These are phyloP conservation scores for Onychomys leucogaster DNA, from an alignment of 2,797 vertebrate genomes.

Conservation along the genomic window DNA sequence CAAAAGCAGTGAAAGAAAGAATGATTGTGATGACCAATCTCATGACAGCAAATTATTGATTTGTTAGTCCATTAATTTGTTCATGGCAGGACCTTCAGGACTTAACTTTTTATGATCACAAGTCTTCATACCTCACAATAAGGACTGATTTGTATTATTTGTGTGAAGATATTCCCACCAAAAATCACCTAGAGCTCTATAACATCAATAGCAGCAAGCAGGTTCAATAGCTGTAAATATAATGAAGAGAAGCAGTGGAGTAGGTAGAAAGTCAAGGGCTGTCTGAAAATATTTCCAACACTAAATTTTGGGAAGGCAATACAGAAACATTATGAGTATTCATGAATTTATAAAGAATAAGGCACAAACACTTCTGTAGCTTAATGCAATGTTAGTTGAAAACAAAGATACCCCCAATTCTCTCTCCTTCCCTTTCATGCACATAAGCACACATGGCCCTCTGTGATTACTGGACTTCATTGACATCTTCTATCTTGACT, in stretches of 20 bases:
- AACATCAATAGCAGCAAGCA: neutral
- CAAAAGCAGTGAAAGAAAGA: neutral
- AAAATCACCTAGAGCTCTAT: neutral
- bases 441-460: neutral
- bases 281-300: neutral
- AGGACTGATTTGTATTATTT: neutral
- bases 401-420: neutral
- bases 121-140: neutral
- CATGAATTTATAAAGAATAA: neutral
- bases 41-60: too few species aligned
- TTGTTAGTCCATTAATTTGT: neutral
- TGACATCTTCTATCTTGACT: neutral
- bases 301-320: neutral
- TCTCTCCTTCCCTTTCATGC: neutral
- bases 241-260: neutral
- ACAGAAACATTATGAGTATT: neutral
- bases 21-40: neutral
- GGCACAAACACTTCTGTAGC: neutral
- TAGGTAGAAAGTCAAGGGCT: neutral
- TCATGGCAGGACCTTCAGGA: neutral
- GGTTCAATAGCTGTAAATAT: neutral
- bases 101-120: neutral
- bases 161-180: neutral
- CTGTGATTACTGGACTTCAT: neutral
- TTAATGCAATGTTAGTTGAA: neutral